Base-by-base conservation (phyloP, 2,113 vertebrate genomes). In the Gymnarchus niloticus region DNA sequence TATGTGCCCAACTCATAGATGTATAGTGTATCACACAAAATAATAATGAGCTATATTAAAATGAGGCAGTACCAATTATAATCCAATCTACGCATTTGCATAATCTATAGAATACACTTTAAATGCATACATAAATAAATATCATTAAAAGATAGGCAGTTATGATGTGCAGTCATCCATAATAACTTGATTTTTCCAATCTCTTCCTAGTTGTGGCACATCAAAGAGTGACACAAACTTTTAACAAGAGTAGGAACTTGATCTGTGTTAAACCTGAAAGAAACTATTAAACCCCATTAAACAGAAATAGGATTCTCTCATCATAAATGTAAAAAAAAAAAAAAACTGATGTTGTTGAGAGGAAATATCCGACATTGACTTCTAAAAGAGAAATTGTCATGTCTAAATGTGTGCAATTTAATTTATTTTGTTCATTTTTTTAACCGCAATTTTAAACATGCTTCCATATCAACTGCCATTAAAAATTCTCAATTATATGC, bases 261-360 rank as follows among this genome's bases (percentile, higher is more conserved):
- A 44, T 84, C 28, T 49, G 65, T 37, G 19, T 77, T 81, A 7
- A 52, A 87, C 33, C n/a, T 83, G 83, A 85, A 83, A 78, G 83
- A 85, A 83, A 78, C 61, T 85, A 85, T 69, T 56, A 81, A 78
- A 28, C 61, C 56, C 41, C 56, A 25, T 84, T 48, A 84, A 56
- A 52, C 83, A 48, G 52, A 6, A 82, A 59, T 82, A 14, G 41
- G 54, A 46, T 88, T 87, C 57, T 89, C 69, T 80, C 87, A 87
- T 73, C 49, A 91, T 88, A 86, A 88, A 90, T 84, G 83, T 59
- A 54, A 81, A 85, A 37, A 9, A 78, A 6, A n/a, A 25, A 46
- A 54, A 54, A 54, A 54, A 54, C n/a, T n/a, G n/a, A 56, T 12
- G 3, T 48, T 21, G n/a, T 86, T 91, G 49, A 82, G 28, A 82